Percentiles rank a stretch among this genome's conserved stretches.
These are phyloP conservation scores for Cynopterus brachyotis DNA, from an alignment of 2,113 vertebrate species.

Conservation along the genomic window DNA sequence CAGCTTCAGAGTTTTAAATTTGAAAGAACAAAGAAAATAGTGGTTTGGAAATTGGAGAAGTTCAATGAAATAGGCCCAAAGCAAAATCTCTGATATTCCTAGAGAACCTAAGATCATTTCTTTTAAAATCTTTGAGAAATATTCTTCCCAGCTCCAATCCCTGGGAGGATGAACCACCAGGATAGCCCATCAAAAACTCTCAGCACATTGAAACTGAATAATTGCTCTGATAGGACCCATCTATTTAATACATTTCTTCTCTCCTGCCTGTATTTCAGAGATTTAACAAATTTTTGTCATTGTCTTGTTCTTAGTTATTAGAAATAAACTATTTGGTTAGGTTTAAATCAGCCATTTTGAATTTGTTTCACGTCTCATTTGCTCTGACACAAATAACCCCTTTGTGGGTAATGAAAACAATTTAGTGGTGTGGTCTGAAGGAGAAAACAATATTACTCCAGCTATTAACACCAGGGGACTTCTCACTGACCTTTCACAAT, in stretches of 20 bases:
- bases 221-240: background rate
- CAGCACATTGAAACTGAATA: background rate
- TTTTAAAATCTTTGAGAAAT: background rate
- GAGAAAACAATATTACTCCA: conserved; percentile 55
- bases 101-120: background rate
- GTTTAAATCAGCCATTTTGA: conserved; percentile 57
- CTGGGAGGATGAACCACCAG: background rate
- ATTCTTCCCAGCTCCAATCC: background rate
- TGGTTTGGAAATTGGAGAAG: background rate
- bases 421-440: conserved; percentile 64
- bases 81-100: background rate
- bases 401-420: conserved; percentile 60
- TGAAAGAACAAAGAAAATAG: background rate
- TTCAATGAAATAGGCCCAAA: background rate
- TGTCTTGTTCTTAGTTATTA: conserved; percentile 31
- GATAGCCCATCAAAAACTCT: background rate
- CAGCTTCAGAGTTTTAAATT: background rate
- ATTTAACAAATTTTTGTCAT: background rate
- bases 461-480: conserved; percentile 42
- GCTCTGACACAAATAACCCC: conserved; percentile 39
- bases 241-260: background rate
- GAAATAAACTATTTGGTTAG: conserved; percentile 21
- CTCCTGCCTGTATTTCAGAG: background rate
- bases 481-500: conserved; percentile 4
- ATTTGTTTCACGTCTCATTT: conserved; percentile 65